These are phyloP conservation scores for Hypotaenidia philippensis DNA, from an alignment of 2,797 vertebrate species.

Conservation along the genomic window DNA sequence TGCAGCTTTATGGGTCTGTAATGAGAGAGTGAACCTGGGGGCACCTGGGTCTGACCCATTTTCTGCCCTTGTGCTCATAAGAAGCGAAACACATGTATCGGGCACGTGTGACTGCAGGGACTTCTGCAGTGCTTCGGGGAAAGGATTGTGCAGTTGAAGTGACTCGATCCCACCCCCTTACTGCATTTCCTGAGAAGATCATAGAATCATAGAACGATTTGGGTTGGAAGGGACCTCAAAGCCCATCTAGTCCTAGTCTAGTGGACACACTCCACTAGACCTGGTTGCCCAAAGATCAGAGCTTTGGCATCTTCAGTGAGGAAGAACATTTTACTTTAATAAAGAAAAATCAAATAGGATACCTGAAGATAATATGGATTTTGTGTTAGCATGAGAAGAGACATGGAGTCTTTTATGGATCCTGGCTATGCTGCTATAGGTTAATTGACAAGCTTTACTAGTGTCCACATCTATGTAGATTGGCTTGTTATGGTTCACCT, in stretches of 20 bases:
- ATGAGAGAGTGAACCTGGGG: background rate
- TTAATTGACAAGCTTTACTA: background rate
- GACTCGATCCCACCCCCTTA: background rate
- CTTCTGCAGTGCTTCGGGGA: background rate
- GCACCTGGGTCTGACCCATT: fast-evolving
- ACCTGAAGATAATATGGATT: background rate
- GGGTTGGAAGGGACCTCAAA: too few species aligned
- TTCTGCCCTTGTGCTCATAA: background rate
- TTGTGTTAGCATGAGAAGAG: background rate
- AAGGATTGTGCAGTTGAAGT: background rate
- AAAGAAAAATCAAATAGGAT: background rate
- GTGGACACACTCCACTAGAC: too few species aligned
- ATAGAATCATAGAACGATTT: too few species aligned
- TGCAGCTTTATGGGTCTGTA: background rate
- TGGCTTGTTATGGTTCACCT: background rate
- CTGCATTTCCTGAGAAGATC: background rate
- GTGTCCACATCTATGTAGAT: background rate
- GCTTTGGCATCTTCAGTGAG: background rate
- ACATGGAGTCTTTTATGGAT: background rate
- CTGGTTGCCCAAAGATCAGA: too few species aligned
- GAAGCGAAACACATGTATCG: fast-evolving
- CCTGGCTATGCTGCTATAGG: background rate
- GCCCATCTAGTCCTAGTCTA: too few species aligned
- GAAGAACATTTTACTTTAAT: background rate
- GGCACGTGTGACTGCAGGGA: background rate